A percentile compares a stretch with the other conserved stretches of the same genome.
Evolutionary conservation across 1,140 invertebrate genomes (phyloP).

Genomic region (Drosophila suzukii): DNA sequence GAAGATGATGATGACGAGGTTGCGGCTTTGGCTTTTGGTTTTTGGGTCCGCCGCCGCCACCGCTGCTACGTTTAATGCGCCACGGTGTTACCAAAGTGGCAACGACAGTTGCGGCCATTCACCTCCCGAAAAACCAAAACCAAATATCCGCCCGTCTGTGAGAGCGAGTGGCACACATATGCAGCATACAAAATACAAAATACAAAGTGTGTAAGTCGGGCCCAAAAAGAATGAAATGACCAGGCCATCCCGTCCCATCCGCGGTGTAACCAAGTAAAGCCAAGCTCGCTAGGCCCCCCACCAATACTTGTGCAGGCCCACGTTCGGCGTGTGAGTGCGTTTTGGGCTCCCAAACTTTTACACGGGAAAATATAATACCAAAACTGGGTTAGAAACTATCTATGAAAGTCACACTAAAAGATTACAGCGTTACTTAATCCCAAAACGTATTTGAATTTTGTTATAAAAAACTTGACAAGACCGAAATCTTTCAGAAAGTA

Average conservation of each 20-base stretch:
- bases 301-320: slow-evolving; percentile 39
- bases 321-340: slow-evolving; percentile 56
- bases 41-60: slow-evolving; percentile 52
- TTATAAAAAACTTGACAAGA: too few relatives aligned
- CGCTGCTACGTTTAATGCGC: slow-evolving; percentile 74
- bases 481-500: too few relatives aligned
- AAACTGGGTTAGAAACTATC: background rate
- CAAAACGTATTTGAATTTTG: too few relatives aligned
- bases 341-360: slow-evolving; percentile 39
- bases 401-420: background rate
- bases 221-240: slow-evolving; percentile 30
- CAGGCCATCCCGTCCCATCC: slow-evolving; percentile 2
- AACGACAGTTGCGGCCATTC: slow-evolving; percentile 82
- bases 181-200: slow-evolving; percentile 31
- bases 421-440: too few relatives aligned
- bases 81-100: slow-evolving; percentile 80
- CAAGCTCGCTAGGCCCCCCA: slow-evolving; percentile 52
- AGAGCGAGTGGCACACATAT: slow-evolving; percentile 37
- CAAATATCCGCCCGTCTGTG: slow-evolving; percentile 43
- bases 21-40: slow-evolving; percentile 64
- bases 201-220: slow-evolving; percentile 47
- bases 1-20: slow-evolving; percentile 69
- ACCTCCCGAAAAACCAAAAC: slow-evolving; percentile 74
- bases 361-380: slow-evolving; percentile 1
- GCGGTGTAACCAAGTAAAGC: slow-evolving; percentile 64